Percentiles rank a stretch among this genome's conserved stretches.
phyloP scores from a whole-genome alignment of 2,113 vertebrate genomes.

The Butastur rufipennis region DNA sequence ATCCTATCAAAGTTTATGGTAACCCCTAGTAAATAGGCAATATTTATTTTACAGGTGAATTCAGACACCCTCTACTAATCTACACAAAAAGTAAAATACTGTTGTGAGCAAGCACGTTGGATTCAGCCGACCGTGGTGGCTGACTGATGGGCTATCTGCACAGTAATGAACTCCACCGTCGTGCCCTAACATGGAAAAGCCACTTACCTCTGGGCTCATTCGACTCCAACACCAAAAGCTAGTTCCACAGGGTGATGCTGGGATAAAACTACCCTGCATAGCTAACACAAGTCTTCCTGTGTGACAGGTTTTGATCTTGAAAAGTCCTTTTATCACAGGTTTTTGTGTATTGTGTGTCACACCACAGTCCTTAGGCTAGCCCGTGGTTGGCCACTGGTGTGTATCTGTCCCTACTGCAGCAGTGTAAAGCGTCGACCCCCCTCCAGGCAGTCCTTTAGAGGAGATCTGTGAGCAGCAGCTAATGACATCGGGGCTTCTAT shows the following conservation, averaged over 20 bases:
- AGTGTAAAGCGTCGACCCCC: background rate
- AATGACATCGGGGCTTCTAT: background rate
- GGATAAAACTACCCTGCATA: background rate
- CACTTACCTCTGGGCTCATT: background rate
- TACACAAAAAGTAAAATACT: background rate
- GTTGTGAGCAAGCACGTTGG: fast-evolving
- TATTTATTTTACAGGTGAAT: background rate
- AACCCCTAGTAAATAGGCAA: background rate
- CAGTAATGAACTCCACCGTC: background rate
- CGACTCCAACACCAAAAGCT: background rate
- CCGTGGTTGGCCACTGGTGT: fast-evolving
- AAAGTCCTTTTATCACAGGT: background rate
- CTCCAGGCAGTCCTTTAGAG: background rate
- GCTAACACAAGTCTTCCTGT: background rate
- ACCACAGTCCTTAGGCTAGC: background rate
- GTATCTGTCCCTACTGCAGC: background rate
- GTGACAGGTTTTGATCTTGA: background rate
- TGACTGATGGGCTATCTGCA: background rate
- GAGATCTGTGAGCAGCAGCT: background rate
- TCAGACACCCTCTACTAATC: background rate
- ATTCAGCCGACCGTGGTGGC: background rate
- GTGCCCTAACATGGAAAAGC: background rate
- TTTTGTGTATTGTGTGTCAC: background rate
- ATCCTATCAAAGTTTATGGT: background rate
- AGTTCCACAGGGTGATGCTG: background rate